Base-by-base conservation (phyloP, 1,140 invertebrate species). In the Drosophila busckii region DNA sequence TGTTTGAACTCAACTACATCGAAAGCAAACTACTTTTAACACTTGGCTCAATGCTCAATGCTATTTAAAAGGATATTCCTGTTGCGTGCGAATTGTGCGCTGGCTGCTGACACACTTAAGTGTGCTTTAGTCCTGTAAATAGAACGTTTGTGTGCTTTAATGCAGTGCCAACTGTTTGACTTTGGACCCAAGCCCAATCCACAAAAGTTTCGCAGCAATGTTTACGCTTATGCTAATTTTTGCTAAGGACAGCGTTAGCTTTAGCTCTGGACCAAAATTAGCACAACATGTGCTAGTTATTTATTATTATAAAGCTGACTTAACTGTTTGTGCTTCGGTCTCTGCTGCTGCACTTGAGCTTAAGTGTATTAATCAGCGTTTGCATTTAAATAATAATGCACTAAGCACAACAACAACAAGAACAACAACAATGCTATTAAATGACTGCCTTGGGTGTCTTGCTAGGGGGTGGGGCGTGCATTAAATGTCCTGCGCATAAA, bases 151-250 rank as follows among this genome's bases (percentile, higher is more conserved):
- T 75, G 70, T 73, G 75, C n/a, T 73, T 73, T 75, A 75, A 73
- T 73, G 70, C 70, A 76, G 62, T 78, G 71, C 62, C 71, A 71
- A 80, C 71, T 63, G 52, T 66, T 76, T 76, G 52, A 70, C 66
- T 76, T 78, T 38, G 41, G 23, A 45, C 26, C 16, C 17, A n/a
- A 23, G 22, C 40, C 25, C 40, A 34, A 42, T 44, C 48, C 63
- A 68, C 58, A n/a, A n/a, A n/a, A n/a, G n/a, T n/a, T n/a, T 75
- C 62, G 48, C 56, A n/a, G n/a, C 73, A 80, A 71, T 78, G 73
- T 78, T 78, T 80, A 80, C 63, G 63, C 68, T 76, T 78, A 78
- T 78, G 71, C 71, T 78, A 78, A 78, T 78, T 78, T 78, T 64
- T 66, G 68, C 62, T 38, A 38, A 55, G 32, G 28, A 45, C 26